Conservation (phyloP, 1,140 invertebrate genomes). For the Mercenaria mercenaria region DNA sequence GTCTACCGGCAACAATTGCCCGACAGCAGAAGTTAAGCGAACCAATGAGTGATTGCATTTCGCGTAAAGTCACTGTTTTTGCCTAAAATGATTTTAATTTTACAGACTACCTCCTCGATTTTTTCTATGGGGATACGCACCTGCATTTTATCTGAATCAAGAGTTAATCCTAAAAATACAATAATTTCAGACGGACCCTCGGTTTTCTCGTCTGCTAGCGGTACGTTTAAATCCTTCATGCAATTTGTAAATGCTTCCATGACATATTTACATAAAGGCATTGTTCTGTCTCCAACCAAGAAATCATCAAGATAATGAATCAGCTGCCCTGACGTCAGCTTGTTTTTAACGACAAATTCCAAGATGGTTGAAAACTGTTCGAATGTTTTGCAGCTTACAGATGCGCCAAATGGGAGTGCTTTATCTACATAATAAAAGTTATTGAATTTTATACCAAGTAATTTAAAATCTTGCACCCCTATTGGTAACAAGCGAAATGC, state of each 20-base stretch:
- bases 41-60: too few species aligned
- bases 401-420: constrained; percentile 54
- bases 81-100: too few species aligned
- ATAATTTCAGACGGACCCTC: too few species aligned
- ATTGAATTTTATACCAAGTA: not conserved
- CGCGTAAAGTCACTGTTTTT: too few species aligned
- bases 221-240: constrained; percentile 20
- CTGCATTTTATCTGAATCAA: too few species aligned
- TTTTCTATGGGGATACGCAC: too few species aligned
- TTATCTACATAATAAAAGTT: constrained; percentile 32
- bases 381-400: constrained; percentile 45
- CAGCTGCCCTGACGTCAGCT: not conserved
- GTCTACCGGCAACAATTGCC: too few species aligned
- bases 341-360: not conserved
- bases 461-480: constrained; percentile 24
- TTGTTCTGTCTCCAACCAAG: not conserved
- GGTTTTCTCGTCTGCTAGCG: constrained; percentile 52
- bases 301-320: constrained; percentile 55
- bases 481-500: constrained; percentile 51
- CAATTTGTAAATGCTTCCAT: not conserved
- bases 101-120: too few species aligned
- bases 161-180: too few species aligned
- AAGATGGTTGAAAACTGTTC: constrained; percentile 50
- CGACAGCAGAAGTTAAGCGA: too few species aligned
- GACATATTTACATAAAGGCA: not conserved